Evolutionary conservation across 1,140 invertebrate species (phyloP), one percentile per base, ranked within the genome.

Genomic region (Drosophila nigromelanica): DNA sequence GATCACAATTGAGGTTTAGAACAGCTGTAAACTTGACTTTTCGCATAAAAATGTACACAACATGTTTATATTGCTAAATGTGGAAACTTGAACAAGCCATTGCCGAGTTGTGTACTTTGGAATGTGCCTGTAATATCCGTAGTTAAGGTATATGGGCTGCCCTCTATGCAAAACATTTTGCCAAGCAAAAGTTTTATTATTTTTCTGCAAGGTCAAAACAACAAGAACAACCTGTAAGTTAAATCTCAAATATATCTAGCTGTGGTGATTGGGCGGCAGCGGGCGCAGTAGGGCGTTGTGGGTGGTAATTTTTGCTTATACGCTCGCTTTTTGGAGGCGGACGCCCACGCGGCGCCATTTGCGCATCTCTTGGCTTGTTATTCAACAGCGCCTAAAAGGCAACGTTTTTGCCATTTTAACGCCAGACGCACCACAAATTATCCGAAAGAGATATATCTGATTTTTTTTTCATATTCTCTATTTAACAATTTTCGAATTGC

Each of bases 331-430:
- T 73, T 81, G 64, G 67, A 68, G 78, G 82, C 74, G 81, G 74
- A 87, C 81, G 78, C 81, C 81, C 82, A 85, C 81, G 63, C 81
- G 81, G 81, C 81, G 81, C 81, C 81, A 87, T 78, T 69, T 87
- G 81, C 81, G 82, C 74, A 87, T 64, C 78, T 71, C 55, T 3
- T 42, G 15, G 59, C 64, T 74, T 80, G 81, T 85, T 83, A 83
- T 69, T 83, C 76, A 83, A 83, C 80, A 80, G 58, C n/a, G 35
- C 37, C 47, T 30, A 50, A 64, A 30, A 56, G 59, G 42, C 67
- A n/a, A 5, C 5, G 12, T 40, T 40, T 33, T 33, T 58, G 59
- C 64, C 52, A 12, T 47, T 43, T 43, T 7, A 58, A 45, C 15
- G 37, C 56, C 12, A 33, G 24, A 24, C 54, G 21, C 54, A 56